Base-by-base conservation (phyloP, 2,888 invertebrate species). In the Chrysodeixis includens region DNA sequence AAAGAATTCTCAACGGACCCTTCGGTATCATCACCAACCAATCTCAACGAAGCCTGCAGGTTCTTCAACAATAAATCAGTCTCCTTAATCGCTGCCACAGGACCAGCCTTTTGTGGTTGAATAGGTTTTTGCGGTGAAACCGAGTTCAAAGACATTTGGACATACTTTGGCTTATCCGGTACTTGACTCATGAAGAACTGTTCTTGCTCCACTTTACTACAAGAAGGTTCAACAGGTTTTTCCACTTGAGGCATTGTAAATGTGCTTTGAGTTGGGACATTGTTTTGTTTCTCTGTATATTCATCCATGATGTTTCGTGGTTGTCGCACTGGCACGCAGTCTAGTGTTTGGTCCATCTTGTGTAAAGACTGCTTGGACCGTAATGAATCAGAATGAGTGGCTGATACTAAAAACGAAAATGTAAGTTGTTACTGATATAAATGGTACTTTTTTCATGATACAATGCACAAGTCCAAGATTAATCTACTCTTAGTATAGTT, bases 271-370 rank as follows among this genome's bases (percentile, higher is more conserved):
- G 60, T 9, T 10, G 56, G 71, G 4, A 35, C 35, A 40, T 68
- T 51, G 68, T 55, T 71, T 74, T 81, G 71, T 78, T 83, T 79
- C 16, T 79, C 78, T 68, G 82, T 54, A 44, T 74, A 54, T 30
- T 76, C 84, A 14, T 85, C 88, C 44, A 68, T 74, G 0, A 76
- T 70, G 26, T 81, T 81, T 0, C 90, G 87, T 0, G 93, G 85
- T 65, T 94, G 93, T 44, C 91, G 88, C 2, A 94, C 93, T 0
- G 95, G 94, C 0, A 94, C 87, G 60, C 87, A 83, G 57, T 95
- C 95, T 62, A 94, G 71, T 0, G 90, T 85, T 40, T 89, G 86
- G 69, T 94, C 90, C 69, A 92, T 80, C 74, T 86, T 87, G 66
- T 87, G 86, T 6, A 78, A 69, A 51, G 81, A 68, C 49, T 83